These are phyloP conservation scores for Chaetorhynchus papuensis DNA, from an alignment of 2,113 vertebrate species.

Conservation along the genomic window DNA sequence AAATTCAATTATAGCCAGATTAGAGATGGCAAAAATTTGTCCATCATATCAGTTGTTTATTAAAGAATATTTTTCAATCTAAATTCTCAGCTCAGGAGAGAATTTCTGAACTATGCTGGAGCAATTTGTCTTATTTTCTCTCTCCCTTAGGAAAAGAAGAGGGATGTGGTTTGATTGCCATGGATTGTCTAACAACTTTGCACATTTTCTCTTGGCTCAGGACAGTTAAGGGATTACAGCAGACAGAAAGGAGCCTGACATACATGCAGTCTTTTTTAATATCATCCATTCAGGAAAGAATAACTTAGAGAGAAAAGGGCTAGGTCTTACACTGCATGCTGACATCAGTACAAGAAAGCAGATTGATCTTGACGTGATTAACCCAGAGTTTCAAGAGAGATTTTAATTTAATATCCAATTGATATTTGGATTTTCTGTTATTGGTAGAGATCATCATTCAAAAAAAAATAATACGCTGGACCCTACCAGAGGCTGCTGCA, in stretches of 20 bases:
- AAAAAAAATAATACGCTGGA: background rate
- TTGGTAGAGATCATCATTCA: background rate
- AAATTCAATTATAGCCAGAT: background rate
- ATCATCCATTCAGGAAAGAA: background rate
- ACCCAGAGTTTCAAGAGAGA: background rate
- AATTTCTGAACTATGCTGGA: background rate
- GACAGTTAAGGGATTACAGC: background rate
- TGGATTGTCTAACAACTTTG: background rate
- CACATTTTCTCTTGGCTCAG: background rate
- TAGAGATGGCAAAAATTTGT: background rate
- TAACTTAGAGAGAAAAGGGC: background rate
- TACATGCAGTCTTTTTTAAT: background rate
- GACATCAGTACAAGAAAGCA: background rate
- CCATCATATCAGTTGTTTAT: background rate
- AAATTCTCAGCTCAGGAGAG: background rate
- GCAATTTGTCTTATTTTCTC: background rate
- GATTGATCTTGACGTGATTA: background rate
- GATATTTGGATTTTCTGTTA: background rate
- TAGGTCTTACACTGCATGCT: background rate
- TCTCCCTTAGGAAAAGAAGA: background rate
- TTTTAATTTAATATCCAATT: background rate
- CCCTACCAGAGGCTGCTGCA: background rate
- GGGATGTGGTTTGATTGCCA: background rate
- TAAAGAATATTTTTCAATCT: background rate
- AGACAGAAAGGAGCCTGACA: slow-evolving; percentile 10